Conservation (phyloP, 2,888 invertebrate genomes). For the Drosophila suboccidentalis region DNA sequence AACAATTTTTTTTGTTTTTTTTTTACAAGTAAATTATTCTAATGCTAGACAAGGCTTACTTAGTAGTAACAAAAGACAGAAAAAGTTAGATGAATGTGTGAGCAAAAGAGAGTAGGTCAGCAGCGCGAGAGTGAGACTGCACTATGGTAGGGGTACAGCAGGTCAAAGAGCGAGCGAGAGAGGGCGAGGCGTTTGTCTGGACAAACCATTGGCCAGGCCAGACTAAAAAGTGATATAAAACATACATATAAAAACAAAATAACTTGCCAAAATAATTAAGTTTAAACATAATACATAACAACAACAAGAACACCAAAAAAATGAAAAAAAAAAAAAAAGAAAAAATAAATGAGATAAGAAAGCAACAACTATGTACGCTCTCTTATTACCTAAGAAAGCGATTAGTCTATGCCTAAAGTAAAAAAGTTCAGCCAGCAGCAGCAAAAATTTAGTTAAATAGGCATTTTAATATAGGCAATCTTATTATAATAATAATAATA, state of each 20-base stretch:
- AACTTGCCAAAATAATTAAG: constrained; percentile 79
- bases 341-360: constrained; percentile 14
- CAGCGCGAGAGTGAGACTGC: constrained; percentile 14
- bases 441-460: constrained; percentile 54
- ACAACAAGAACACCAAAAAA: constrained; percentile 25
- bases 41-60: constrained; percentile 69
- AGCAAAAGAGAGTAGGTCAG: constrained; percentile 10
- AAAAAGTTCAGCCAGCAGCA: constrained; percentile 57
- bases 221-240: constrained; percentile 68
- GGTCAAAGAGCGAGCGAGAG: constrained; percentile 12
- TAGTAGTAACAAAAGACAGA: constrained; percentile 41
- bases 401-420: constrained; percentile 54
- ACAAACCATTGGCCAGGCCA: constrained; percentile 58
- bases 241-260: constrained; percentile 62
- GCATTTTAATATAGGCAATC: constrained; percentile 55
- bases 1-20: constrained; percentile 55
- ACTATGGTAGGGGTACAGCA: constrained; percentile 10
- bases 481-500: constrained; percentile 53
- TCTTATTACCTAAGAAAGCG: constrained; percentile 27
- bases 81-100: constrained; percentile 5
- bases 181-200: constrained; percentile 34
- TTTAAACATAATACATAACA: constrained; percentile 55
- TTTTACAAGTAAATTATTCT: constrained; percentile 67
- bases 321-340: constrained; percentile 18
- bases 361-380: constrained; percentile 34